Conservation (phyloP, 2,888 invertebrate species). For the Lasiommata megera region DNA sequence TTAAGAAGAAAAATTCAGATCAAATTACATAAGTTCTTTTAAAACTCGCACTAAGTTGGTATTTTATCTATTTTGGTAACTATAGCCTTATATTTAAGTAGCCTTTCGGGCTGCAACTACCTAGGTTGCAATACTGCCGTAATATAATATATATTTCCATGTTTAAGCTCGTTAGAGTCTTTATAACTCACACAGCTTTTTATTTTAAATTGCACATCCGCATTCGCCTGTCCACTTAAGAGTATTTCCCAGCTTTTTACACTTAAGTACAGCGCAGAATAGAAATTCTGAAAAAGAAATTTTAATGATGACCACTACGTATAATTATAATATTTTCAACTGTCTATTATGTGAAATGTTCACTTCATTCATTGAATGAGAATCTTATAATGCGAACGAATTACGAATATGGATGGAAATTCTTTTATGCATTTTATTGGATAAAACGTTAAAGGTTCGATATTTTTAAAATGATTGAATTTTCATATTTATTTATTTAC, state of each 20-base stretch:
- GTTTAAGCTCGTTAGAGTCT: slow-evolving; percentile 7
- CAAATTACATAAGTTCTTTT: too few species aligned
- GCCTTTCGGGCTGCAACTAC: too few species aligned
- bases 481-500: too few species aligned
- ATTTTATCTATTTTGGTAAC: too few species aligned
- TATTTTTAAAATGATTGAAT: too few species aligned
- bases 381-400: not conserved
- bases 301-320: slow-evolving; percentile 14
- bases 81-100: too few species aligned
- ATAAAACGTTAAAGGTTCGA: too few species aligned
- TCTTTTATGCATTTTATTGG: not conserved
- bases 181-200: slow-evolving; percentile 10
- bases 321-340: slow-evolving; percentile 2
- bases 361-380: slow-evolving; percentile 1
- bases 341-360: slow-evolving; percentile 1
- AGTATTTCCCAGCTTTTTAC: slow-evolving; percentile 15
- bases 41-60: too few species aligned
- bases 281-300: slow-evolving; percentile 12
- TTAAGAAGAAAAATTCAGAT: too few species aligned
- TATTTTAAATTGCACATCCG: slow-evolving; percentile 15
- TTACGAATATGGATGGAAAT: not conserved
- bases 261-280: slow-evolving; percentile 5
- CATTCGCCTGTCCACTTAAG: slow-evolving; percentile 13
- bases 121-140: too few species aligned
- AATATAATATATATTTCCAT: not conserved